Base-by-base conservation (phyloP, 2,113 vertebrate genomes). In the Spea multiplicata region DNA sequence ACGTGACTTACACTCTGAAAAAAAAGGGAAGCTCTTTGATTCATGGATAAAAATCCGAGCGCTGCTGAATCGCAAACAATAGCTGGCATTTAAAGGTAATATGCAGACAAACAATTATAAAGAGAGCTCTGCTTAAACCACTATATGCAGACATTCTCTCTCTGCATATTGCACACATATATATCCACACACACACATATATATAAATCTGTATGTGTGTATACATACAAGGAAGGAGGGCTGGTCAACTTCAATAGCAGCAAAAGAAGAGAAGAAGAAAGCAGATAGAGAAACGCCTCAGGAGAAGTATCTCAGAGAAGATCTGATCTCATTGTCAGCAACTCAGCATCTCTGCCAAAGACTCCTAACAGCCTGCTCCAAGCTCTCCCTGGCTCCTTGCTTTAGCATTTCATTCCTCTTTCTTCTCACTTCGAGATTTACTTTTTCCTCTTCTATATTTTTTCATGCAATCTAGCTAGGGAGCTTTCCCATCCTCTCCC, bases 21-120 rank as follows among this genome's bases (percentile, higher is more conserved):
- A 71, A 46, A 78, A 91, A 91, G 91, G 91, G 92, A 94, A 91
- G 88, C 88, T 90, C 91, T 92, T 90, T 87, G 88, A 90, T 91
- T 90, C 93, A 93, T 92, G 93, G 91, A 96, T 96, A 95, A 94
- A 97, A 96, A 95, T 96, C 95, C 87, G 87, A 89, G 89, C 90
- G 88, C 93, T 91, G 91, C 94, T 87, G 90, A 88, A 84, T 84
- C 88, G 90, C 93, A 92, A 93, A 89, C 88, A 92, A 90, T 94
- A 94, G 91, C 93, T 94, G 91, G 83, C 87, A 88, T 87, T 91
- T 88, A 91, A 85, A 94, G 95, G 86, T 91, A 88, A 92, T 85
- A 92, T 93, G 91, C 88, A 93, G 92, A 88, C 92, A 88, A 89
- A 93, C 92, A 90, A 93, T 91, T 91, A 88, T 84, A 87, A 88